A percentile compares a stretch with the other conserved stretches of the same genome.
phyloP scores from a whole-genome alignment of 1,140 invertebrate genomes.

The Macrobrachium nipponense region DNA sequence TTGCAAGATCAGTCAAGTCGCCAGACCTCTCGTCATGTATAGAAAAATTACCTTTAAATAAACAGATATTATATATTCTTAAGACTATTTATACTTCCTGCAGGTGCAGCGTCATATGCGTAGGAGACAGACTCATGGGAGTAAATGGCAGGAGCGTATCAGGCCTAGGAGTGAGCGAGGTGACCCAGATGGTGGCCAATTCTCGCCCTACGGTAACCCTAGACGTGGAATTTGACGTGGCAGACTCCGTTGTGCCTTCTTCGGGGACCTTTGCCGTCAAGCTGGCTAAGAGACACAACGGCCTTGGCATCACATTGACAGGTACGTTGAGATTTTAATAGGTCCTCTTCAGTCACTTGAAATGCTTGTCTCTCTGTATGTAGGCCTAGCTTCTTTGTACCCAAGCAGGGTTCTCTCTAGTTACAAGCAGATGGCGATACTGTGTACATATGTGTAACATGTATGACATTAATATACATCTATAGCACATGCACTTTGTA shows the following conservation, averaged over 20 bases:
- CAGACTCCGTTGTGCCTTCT: slow-evolving; percentile 90
- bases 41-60: no score
- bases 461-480: no score
- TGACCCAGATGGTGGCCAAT: slow-evolving; percentile 70
- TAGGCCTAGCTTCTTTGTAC: no score
- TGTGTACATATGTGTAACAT: no score
- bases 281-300: slow-evolving; percentile 80
- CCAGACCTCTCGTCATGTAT: no score
- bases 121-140: slow-evolving; percentile 84
- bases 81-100: slow-evolving; percentile 26
- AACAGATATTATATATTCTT: not conserved
- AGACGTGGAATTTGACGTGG: slow-evolving; percentile 90
- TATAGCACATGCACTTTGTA: no score
- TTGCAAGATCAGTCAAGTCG: no score
- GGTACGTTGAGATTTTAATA: slow-evolving; percentile 70
- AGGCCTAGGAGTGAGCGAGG: slow-evolving; percentile 71
- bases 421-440: no score
- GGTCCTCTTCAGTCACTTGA: slow-evolving; percentile 45
- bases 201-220: slow-evolving; percentile 71
- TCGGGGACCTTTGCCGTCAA: slow-evolving; percentile 92
- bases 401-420: no score
- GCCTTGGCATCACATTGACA: slow-evolving; percentile 88
- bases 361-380: not conserved
- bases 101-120: slow-evolving; percentile 82
- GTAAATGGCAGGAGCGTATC: slow-evolving; percentile 77